Conservation (phyloP, 37 sponge, comb jelly and placozoan species). For the Trichoplax adhaerens region DNA sequence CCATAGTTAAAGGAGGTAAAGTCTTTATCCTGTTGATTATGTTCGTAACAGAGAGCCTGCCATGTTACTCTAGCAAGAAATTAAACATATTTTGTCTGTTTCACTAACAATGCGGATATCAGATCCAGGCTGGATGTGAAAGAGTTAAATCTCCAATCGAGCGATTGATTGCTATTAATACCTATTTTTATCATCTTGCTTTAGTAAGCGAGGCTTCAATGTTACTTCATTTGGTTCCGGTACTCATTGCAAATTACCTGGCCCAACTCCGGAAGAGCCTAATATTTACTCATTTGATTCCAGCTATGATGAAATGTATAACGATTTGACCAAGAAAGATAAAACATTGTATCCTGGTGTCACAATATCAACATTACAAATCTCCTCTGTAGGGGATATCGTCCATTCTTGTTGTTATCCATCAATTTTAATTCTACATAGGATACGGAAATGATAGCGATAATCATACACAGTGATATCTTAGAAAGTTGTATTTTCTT, state of each 20-base stretch:
- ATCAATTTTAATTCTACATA: too few species aligned
- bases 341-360: slow-evolving; percentile 48
- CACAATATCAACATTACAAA: too few species aligned
- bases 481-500: too few species aligned
- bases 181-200: neutral
- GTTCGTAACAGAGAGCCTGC: too few species aligned
- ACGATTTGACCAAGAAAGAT: slow-evolving; percentile 58
- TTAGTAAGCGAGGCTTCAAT: slow-evolving; percentile 78
- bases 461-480: too few species aligned
- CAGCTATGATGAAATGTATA: slow-evolving; percentile 78
- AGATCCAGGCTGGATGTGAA: neutral
- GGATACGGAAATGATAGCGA: too few species aligned
- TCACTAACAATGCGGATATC: neutral
- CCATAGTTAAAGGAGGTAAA: too few species aligned
- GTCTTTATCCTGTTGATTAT: too few species aligned
- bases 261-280: slow-evolving; percentile 49
- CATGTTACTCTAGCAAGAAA: neutral
- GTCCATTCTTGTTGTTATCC: too few species aligned
- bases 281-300: slow-evolving; percentile 73
- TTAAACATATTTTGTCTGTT: neutral
- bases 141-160: neutral
- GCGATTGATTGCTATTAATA: neutral
- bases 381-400: too few species aligned
- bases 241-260: slow-evolving; percentile 76
- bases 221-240: slow-evolving; percentile 89